A percentile compares a stretch with the other conserved stretches of the same genome.
These are phyloP conservation scores for Argynnis bischoffii DNA, from an alignment of 2,888 invertebrate genomes.

Conservation along the genomic window DNA sequence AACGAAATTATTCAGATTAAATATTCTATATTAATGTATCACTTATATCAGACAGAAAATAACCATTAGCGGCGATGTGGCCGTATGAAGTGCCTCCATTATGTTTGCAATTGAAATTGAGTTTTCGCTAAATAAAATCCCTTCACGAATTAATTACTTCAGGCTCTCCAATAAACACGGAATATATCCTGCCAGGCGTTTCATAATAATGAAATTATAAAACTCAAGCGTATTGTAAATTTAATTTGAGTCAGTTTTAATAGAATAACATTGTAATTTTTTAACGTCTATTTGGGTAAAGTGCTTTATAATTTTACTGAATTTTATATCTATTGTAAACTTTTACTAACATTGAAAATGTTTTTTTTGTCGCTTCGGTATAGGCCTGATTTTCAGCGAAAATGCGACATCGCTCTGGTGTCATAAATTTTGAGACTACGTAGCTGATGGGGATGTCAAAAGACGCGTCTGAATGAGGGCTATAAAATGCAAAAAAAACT, in stretches of 20 bases:
- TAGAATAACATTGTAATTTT: neutral
- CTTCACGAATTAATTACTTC: conserved; percentile 27
- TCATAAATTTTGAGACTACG: no score
- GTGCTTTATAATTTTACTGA: no score
- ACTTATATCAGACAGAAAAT: conserved; percentile 13
- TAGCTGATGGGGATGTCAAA: no score
- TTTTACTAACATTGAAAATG: no score
- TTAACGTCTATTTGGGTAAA: no score
- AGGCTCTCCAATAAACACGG: conserved; percentile 18
- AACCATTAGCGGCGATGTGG: conserved; percentile 10
- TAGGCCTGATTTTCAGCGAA: no score
- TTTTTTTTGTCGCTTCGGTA: no score
- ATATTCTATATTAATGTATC: conserved; percentile 1
- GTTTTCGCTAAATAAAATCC: conserved; percentile 30
- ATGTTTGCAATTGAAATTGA: conserved; percentile 29
- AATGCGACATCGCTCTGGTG: no score
- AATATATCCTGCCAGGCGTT: conserved; percentile 14
- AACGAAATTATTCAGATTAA: neutral
- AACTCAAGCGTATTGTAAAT: neutral
- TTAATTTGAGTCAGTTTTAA: neutral
- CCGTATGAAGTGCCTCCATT: conserved; percentile 18
- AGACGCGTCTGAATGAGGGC: no score
- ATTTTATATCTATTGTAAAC: no score
- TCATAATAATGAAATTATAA: conserved; percentile 7
- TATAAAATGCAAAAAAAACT: no score